Evolutionary conservation across 2,113 vertebrate species (phyloP).

Genomic region (Corythornis madagascariensis): DNA sequence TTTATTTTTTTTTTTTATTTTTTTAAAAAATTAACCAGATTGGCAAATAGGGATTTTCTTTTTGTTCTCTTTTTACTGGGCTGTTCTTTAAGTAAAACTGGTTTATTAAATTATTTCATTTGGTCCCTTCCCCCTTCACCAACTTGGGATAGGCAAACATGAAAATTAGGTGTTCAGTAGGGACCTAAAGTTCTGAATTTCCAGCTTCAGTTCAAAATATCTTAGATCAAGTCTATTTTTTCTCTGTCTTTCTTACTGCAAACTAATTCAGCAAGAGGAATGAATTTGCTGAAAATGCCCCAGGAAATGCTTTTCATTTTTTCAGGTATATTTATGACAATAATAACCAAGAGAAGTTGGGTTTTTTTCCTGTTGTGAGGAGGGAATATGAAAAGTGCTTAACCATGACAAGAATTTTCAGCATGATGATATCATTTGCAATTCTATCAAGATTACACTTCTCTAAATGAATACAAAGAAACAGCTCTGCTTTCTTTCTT

Average conservation of each 20-base stretch:
- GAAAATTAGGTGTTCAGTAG: background rate
- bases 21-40: too few species aligned
- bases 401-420: background rate
- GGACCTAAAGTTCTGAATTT: background rate
- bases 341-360: background rate
- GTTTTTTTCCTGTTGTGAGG: background rate
- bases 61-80: too few species aligned
- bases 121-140: background rate
- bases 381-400: background rate
- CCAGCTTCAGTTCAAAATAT: background rate
- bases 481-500: constrained; percentile 26
- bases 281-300: background rate
- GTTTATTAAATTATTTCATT: background rate
- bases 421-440: background rate
- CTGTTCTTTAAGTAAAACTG: background rate
- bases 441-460: background rate
- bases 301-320: background rate
- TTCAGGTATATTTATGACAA: background rate
- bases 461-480: background rate
- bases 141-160: background rate
- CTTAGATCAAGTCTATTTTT: background rate
- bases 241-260: background rate
- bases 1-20: too few species aligned
- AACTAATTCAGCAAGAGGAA: background rate
- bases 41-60: too few species aligned